phyloP scores from a whole-genome alignment of 2,113 vertebrate genomes.

The Osmerus mordax region DNA sequence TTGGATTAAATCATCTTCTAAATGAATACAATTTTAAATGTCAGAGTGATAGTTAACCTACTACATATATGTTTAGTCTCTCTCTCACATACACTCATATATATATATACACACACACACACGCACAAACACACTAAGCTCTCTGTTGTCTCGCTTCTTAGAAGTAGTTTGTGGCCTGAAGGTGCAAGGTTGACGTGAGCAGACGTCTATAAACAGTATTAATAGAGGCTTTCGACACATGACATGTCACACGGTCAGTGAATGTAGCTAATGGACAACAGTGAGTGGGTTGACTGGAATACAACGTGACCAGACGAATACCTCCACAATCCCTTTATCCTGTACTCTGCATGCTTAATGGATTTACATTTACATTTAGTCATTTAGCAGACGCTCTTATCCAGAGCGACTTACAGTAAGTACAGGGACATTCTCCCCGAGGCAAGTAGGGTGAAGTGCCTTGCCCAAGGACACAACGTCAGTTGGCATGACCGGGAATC shows the following conservation, averaged over 20 bases:
- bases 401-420: no score
- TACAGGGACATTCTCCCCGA: no score
- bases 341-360: not conserved
- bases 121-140: not conserved
- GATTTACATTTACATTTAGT: no score
- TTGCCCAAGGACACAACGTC: no score
- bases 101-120: not conserved
- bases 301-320: not conserved
- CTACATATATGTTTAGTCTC: not conserved
- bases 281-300: not conserved
- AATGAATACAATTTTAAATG: no score
- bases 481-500: no score
- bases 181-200: not conserved
- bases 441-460: no score
- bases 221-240: not conserved
- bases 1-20: no score
- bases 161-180: not conserved
- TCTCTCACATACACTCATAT: not conserved
- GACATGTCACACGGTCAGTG: not conserved
- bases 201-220: not conserved
- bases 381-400: no score
- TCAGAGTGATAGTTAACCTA: no score
- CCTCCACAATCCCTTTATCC: not conserved
- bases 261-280: not conserved
- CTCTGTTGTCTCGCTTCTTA: not conserved